Base-by-base conservation (phyloP, 2,888 invertebrate species). In the Brenthis daphne region DNA sequence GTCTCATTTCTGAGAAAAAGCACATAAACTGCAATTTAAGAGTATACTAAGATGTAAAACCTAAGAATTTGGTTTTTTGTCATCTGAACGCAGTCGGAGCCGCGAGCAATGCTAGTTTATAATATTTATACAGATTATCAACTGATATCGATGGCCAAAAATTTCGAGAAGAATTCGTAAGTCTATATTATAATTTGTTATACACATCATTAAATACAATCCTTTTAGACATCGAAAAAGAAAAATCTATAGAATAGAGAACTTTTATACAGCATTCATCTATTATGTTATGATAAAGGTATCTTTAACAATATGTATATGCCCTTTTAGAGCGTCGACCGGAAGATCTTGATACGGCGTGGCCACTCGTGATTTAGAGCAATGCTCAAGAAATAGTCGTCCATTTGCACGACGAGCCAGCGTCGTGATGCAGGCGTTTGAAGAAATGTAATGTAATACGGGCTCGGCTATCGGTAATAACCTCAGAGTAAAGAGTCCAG, bases 351-450 rank as follows among this genome's bases (percentile, higher is more conserved):
- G 88, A 89, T 88, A 86, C 85, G 80, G 81, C 79, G 70, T 76
- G 76, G 77, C 81, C 82, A 83, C 85, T 85, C 84, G 86, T 88
- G 88, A 87, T 89, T 88, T 87, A 88, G 87, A 85, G 86, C 87
- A 87, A 86, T 85, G 83, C 85, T 80, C 85, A 85, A 84, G 85
- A 81, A 87, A 85, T 87, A 80, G 85, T 78, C 84, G 84, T 84
- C 86, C 84, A 86, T 88, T 88, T 86, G 84, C 86, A 84, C 85
- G 85, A 82, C 77, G 82, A 77, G 76, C 76, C 61, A 63, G 75
- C 75, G 72, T 83, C 83, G 82, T 82, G 83, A 82, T 75, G 79
- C 77, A 75, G 77, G 80, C 80, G 80, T 82, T 81, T 79, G 77
- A 76, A 80, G 79, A 79, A 80, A 77, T 77, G 78, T 77, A 80